Conservation (phyloP, 2,113 vertebrate species). For the Trachemys scripta region DNA sequence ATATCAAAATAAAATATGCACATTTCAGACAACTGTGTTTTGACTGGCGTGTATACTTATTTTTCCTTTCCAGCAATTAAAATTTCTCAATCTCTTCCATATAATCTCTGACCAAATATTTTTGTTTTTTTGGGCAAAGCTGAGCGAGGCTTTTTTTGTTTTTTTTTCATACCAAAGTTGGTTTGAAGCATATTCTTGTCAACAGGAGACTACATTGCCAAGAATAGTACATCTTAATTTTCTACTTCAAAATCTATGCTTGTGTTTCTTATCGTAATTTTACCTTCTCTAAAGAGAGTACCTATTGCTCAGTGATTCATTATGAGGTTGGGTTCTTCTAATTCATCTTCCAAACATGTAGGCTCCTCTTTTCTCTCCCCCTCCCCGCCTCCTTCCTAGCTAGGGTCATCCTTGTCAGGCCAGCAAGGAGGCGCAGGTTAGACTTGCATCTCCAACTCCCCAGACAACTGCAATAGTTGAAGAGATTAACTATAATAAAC, state of each 20-base stretch:
- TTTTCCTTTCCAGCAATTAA: neutral
- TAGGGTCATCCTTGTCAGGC: conserved; percentile 1
- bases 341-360: neutral
- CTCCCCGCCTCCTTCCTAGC: neutral
- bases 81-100: neutral
- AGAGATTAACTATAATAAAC: conserved; percentile 30
- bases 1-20: neutral
- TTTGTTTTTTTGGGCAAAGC: neutral
- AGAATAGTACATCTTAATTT: accelerated
- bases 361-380: neutral
- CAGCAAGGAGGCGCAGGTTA: conserved; percentile 31
- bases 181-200: neutral
- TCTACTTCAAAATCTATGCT: neutral
- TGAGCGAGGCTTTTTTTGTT: neutral
- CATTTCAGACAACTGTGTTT: neutral
- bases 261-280: neutral
- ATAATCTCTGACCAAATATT: neutral
- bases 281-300: conserved; percentile 29
- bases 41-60: neutral
- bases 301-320: neutral
- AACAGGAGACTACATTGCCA: neutral
- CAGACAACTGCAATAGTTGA: conserved; percentile 11
- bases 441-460: conserved; percentile 9
- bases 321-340: neutral
- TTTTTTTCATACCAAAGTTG: neutral